Base-by-base conservation (phyloP, 1,140 invertebrate species). In the Heliconius melpomene region DNA sequence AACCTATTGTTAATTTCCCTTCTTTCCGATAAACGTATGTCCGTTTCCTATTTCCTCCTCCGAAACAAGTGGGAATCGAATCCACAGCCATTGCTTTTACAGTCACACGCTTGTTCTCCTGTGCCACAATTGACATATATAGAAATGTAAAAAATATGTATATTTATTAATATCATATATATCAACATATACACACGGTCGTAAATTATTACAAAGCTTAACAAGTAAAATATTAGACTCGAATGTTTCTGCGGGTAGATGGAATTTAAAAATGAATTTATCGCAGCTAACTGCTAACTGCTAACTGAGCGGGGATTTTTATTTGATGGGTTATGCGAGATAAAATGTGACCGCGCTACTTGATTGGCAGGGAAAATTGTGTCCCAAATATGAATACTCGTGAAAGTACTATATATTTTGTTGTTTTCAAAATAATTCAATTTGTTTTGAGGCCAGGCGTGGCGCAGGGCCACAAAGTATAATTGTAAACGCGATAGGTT, bases 191-290 rank as follows among this genome's bases (percentile, higher is more conserved):
- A n/a, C 23, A 23, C n/a, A 57, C 3, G n/a, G 7, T 52, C 50
- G 50, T 57, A 57, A 57, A 57, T 57, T 57, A 57, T n/a, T 23
- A 9, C 54, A 23, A 66, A 66, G 60, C 60, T 29, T 66, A 29
- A 29, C 23, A 66, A 66, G 23, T 72, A 75, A 81, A 78, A 81
- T 81, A 78, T 81, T 78, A 78, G 66, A 81, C 78, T 75, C 70
- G n/a, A 70, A 23, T 66, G 71, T 75, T 81, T 78, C 66, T 36
- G 72, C 54, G 54, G 60, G 75, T 78, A n/a, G 38, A 74, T 72
- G 70, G 72, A 74, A 78, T 78, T 78, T 78, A 73, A 75, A 81
- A 81, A 72, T 71, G 36, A 52, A 81, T 81, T 81, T 75, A 75
- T 74, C 16, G 16, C 52, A 26, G 60, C 60, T 66, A 66, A 16